Evolutionary conservation across 2,113 vertebrate genomes (phyloP).

Genomic region (Anser cygnoides): DNA sequence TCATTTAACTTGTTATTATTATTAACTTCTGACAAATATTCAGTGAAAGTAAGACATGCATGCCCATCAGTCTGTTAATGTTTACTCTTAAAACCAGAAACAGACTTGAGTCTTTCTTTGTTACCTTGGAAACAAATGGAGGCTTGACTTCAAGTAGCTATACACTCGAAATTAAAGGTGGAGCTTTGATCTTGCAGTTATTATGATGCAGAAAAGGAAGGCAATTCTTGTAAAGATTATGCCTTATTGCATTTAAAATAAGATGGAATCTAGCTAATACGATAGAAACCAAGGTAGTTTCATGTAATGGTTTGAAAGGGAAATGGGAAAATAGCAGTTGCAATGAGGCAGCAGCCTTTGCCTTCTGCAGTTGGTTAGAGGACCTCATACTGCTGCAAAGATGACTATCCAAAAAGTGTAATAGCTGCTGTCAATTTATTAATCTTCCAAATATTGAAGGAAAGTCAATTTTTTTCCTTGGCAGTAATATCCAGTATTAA

Average conservation of each 20-base stretch:
- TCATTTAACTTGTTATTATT: not conserved
- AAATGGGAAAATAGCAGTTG: not conserved
- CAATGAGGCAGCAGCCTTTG: not conserved
- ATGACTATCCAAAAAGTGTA: not conserved
- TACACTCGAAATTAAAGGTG: slow-evolving; percentile 12
- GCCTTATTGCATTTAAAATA: not conserved
- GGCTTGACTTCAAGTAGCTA: slow-evolving; percentile 19
- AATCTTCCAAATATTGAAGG: not conserved
- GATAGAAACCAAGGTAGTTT: not conserved
- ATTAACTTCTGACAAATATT: not conserved
- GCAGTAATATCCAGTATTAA: not conserved
- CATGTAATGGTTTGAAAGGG: not conserved
- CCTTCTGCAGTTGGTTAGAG: not conserved
- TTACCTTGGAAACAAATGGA: slow-evolving; percentile 66
- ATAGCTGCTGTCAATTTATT: not conserved
- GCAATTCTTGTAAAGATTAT: not conserved
- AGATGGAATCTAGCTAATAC: not conserved
- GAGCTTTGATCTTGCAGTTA: not conserved
- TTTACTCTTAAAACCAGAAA: slow-evolving; percentile 3
- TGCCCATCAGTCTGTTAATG: not conserved
- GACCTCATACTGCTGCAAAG: not conserved
- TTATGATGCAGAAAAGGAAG: not conserved
- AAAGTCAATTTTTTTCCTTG: not conserved
- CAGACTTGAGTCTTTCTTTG: slow-evolving; percentile 14
- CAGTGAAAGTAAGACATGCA: not conserved